phyloP scores from a whole-genome alignment of 2,888 invertebrate species.

The Emesis furor region DNA sequence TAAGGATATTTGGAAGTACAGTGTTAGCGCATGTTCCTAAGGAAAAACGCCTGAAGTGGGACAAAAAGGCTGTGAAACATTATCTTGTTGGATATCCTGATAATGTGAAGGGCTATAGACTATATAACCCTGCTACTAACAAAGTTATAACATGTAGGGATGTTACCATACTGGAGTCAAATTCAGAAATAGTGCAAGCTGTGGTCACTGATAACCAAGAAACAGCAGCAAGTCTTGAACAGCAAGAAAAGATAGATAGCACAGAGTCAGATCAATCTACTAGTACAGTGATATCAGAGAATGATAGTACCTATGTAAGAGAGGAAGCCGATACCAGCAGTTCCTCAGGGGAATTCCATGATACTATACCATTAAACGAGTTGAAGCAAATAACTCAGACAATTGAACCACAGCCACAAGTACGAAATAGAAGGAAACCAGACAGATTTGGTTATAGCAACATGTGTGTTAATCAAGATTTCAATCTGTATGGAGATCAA shows the following conservation, averaged over 20 bases:
- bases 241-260: slow-evolving; percentile 13
- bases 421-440: slow-evolving; percentile 13
- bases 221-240: neutral
- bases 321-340: neutral
- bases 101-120: slow-evolving; percentile 69
- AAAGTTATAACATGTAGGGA: slow-evolving; percentile 46
- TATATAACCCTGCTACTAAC: slow-evolving; percentile 53
- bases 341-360: slow-evolving; percentile 12
- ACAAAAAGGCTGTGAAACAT: slow-evolving; percentile 55
- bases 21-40: slow-evolving; percentile 54
- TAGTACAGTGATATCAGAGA: slow-evolving; percentile 10
- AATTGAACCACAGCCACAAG: neutral
- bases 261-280: slow-evolving; percentile 3
- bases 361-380: slow-evolving; percentile 21
- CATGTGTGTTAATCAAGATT: slow-evolving; percentile 10
- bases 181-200: slow-evolving; percentile 32
- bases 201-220: neutral
- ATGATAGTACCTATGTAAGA: slow-evolving; percentile 18
- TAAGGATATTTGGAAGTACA: slow-evolving; percentile 46
- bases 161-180: slow-evolving; percentile 39
- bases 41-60: slow-evolving; percentile 61
- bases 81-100: slow-evolving; percentile 66
- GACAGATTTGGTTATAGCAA: slow-evolving; percentile 6
- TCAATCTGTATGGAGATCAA: neutral
- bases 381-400: neutral